A percentile compares a stretch with the other conserved stretches of the same genome.
Conservation (phyloP, 1,140 invertebrate genomes). For the Battus philenor region DNA sequence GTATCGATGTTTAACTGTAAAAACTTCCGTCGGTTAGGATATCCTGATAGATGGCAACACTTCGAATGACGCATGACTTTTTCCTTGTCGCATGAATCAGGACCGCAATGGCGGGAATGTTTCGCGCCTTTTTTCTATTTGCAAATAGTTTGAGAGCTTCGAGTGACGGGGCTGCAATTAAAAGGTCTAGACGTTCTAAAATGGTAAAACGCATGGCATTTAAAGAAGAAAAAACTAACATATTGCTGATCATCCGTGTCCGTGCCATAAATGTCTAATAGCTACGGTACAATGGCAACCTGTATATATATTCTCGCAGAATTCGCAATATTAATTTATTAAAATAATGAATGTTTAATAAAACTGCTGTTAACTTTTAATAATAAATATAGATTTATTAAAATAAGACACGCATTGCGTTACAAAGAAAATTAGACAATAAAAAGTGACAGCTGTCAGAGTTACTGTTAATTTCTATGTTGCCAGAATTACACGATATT, state of each 20-base stretch:
- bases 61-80: conserved; percentile 26
- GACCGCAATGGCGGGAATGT: conserved; percentile 22
- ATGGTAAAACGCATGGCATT: conserved; percentile 6
- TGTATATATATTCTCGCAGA: no score
- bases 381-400: no score
- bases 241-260: neutral
- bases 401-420: no score
- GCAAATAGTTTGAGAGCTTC: conserved; percentile 18
- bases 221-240: neutral
- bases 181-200: conserved; percentile 17
- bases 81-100: conserved; percentile 31
- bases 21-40: conserved; percentile 21
- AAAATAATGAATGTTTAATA: no score
- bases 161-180: conserved; percentile 7
- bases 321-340: no score
- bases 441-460: no score
- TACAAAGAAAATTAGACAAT: no score
- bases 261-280: neutral
- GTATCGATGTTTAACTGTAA: neutral
- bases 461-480: no score
- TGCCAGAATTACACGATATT: no score
- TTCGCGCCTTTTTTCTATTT: conserved; percentile 29
- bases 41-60: conserved; percentile 20
- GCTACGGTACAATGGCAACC: neutral
- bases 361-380: no score